These are phyloP conservation scores for Bothrops jararaca DNA, from an alignment of 2,113 vertebrate genomes.

Conservation along the genomic window DNA sequence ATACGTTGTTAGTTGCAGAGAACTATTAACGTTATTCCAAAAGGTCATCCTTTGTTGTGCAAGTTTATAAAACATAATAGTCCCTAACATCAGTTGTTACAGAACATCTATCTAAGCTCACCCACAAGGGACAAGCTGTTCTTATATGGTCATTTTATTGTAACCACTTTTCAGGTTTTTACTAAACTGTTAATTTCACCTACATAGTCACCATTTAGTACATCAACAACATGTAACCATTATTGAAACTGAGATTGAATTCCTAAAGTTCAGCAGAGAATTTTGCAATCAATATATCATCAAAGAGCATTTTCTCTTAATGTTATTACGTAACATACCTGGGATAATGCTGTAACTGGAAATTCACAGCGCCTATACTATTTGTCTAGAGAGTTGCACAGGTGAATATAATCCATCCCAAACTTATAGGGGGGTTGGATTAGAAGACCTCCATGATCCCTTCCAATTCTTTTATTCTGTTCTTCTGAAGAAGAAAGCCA, in stretches of 20 bases:
- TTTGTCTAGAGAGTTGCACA: background rate
- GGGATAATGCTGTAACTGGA: background rate
- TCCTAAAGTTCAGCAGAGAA: background rate
- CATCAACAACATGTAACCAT: background rate
- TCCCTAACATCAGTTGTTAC: background rate
- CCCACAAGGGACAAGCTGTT: constrained; percentile 8
- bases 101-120: background rate
- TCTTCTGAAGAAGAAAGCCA: too few relatives aligned
- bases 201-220: background rate
- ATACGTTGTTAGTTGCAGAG: background rate
- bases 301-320: background rate
- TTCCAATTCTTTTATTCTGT: too few relatives aligned
- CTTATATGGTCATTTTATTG: background rate
- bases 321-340: background rate
- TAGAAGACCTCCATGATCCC: too few relatives aligned
- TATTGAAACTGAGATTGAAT: background rate
- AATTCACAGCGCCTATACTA: background rate
- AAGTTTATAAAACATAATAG: background rate
- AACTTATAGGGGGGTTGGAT: background rate
- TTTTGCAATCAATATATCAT: background rate
- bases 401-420: background rate
- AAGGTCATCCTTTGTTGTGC: background rate
- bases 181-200: background rate
- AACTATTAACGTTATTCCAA: background rate
- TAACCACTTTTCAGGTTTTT: background rate